Conservation (phyloP, 2,113 vertebrate genomes). For the Barbus barbus region DNA sequence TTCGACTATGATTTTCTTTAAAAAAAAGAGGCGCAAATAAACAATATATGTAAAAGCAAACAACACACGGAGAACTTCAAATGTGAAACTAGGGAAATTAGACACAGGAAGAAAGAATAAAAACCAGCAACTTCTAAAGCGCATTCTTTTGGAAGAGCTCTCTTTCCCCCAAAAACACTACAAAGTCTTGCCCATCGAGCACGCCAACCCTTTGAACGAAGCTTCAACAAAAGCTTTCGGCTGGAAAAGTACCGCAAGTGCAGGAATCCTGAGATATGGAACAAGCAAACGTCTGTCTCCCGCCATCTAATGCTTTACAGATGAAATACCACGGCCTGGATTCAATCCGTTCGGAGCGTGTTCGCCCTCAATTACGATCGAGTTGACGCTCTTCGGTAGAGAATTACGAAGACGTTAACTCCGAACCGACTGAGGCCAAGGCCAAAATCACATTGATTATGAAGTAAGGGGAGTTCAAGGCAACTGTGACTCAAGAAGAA, state of each 20-base stretch:
- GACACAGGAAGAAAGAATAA: slow-evolving; percentile 30
- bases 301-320: slow-evolving; percentile 46
- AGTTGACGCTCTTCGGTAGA: neutral
- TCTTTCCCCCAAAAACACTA: slow-evolving; percentile 25
- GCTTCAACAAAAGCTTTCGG: slow-evolving; percentile 63
- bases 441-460: slow-evolving; percentile 39
- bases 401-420: slow-evolving; percentile 2
- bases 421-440: slow-evolving; percentile 55
- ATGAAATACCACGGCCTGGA: slow-evolving; percentile 45
- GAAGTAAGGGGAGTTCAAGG: slow-evolving; percentile 69
- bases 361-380: neutral
- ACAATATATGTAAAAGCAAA: slow-evolving; percentile 46
- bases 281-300: slow-evolving; percentile 57
- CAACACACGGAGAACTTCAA: neutral
- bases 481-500: slow-evolving; percentile 75
- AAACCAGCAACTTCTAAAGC: slow-evolving; percentile 59
- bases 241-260: slow-evolving; percentile 65
- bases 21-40: slow-evolving; percentile 48
- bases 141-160: slow-evolving; percentile 59
- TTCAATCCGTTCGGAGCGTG: neutral
- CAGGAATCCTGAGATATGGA: slow-evolving; percentile 75
- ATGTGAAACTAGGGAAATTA: slow-evolving; percentile 40
- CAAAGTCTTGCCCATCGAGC: slow-evolving; percentile 36
- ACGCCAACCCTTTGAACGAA: slow-evolving; percentile 40
- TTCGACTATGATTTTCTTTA: slow-evolving; percentile 43